Evolutionary conservation across 2,797 vertebrate species (phyloP).

Genomic region (Craterocephalus amniculus): DNA sequence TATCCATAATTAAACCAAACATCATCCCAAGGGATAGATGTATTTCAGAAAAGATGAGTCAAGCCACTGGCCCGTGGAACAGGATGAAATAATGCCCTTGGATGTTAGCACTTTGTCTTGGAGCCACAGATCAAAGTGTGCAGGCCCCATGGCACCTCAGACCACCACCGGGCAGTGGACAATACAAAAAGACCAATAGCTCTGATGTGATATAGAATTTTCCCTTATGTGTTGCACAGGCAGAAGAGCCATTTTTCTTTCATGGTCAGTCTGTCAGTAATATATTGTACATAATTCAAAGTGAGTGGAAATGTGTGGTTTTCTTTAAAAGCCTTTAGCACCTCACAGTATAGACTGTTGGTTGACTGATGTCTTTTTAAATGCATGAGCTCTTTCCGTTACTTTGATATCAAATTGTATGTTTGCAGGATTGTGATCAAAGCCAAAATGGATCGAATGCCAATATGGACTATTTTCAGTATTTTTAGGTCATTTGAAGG

Average conservation of each 20-base stretch:
- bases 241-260: conserved; percentile 53
- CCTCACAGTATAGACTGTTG: conserved; percentile 40
- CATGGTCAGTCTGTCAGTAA: conserved; percentile 60
- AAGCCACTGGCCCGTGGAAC: conserved; percentile 53
- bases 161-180: conserved; percentile 70
- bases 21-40: conserved; percentile 67
- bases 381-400: conserved; percentile 21
- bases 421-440: conserved; percentile 55
- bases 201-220: conserved; percentile 69
- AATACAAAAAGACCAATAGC: conserved; percentile 63
- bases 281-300: conserved; percentile 59
- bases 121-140: conserved; percentile 63
- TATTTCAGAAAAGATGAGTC: conserved; percentile 71
- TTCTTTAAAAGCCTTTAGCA: conserved; percentile 56
- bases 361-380: conserved; percentile 67
- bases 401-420: conserved; percentile 61
- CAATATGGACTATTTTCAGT: conserved; percentile 25
- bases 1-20: conserved; percentile 75
- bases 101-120: conserved; percentile 66
- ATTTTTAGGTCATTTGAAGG: conserved; percentile 48
- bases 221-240: conserved; percentile 57
- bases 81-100: conserved; percentile 70
- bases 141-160: conserved; percentile 61
- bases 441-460: conserved; percentile 44
- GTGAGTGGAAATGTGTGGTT: conserved; percentile 57